Conservation (phyloP, 2,888 invertebrate species). For the Autographa pulchrina region DNA sequence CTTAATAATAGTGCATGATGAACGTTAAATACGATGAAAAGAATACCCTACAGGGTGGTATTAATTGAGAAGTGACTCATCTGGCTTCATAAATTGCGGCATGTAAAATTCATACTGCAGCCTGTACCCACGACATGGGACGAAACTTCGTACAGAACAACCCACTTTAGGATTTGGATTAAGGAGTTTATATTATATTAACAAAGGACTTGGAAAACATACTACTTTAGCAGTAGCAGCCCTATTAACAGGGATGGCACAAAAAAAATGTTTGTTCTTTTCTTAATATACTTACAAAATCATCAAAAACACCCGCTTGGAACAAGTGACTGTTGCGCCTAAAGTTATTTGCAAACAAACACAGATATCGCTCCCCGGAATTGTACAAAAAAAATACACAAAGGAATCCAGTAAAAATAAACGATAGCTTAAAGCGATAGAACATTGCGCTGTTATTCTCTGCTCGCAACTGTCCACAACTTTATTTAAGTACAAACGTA, state of each 20-base stretch:
- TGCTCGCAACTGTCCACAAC: conserved; percentile 37
- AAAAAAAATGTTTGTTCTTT: background rate
- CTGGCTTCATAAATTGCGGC: conserved; percentile 3
- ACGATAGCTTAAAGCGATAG: conserved; percentile 32
- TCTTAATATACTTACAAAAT: background rate
- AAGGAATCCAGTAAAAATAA: conserved; percentile 37
- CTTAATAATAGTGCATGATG: background rate
- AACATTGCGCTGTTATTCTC: conserved; percentile 32
- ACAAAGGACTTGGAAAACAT: background rate
- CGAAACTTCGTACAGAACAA: conserved; percentile 1
- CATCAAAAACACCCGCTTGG: background rate
- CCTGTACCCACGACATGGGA: conserved; percentile 3
- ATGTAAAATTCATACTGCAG: background rate
- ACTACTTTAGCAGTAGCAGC: background rate
- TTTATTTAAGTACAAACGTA: conserved; percentile 48
- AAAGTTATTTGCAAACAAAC: background rate
- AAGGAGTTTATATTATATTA: conserved; percentile 4
- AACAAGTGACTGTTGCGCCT: conserved; percentile 1
- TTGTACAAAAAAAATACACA: conserved; percentile 23
- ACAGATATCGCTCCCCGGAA: conserved; percentile 7
- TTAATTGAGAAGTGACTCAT: conserved; percentile 4
- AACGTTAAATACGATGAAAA: background rate
- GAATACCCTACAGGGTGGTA: background rate
- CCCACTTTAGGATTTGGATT: conserved; percentile 4
- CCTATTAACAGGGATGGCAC: background rate